Evolutionary conservation across 2,888 invertebrate species (phyloP).

Genomic region (Drosophila prostipennis): DNA sequence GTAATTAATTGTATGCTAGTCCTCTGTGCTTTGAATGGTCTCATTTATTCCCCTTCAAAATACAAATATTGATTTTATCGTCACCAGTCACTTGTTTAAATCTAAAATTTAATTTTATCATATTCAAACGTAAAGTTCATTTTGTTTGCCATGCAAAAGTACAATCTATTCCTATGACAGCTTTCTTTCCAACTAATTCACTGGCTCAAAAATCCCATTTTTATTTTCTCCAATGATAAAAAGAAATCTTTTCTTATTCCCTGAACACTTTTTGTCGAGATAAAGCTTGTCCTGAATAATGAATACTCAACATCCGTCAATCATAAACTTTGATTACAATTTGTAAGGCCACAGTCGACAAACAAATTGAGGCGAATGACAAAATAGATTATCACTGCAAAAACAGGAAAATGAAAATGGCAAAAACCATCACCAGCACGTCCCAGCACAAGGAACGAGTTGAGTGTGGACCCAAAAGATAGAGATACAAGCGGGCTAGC

Average conservation of each 20-base stretch:
- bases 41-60: no score
- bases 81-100: no score
- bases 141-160: neutral
- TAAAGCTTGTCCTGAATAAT: conserved; percentile 25
- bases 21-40: neutral
- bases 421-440: conserved; percentile 23
- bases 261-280: conserved; percentile 13
- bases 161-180: neutral
- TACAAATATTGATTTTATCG: no score
- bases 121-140: neutral
- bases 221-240: neutral
- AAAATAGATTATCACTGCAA: conserved; percentile 57
- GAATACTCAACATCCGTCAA: conserved; percentile 41
- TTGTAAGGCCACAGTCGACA: conserved; percentile 43
- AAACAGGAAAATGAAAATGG: conserved; percentile 47
- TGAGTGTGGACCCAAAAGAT: conserved; percentile 18
- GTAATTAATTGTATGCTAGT: neutral
- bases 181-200: neutral
- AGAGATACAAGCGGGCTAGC: conserved; percentile 11
- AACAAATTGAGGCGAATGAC: conserved; percentile 56
- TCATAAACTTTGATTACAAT: conserved; percentile 47
- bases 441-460: conserved; percentile 33
- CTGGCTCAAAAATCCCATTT: no score
- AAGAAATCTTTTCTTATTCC: conserved; percentile 20
- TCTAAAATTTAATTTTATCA: no score